Percentiles rank a stretch among this genome's conserved stretches.
Evolutionary conservation across 2,888 invertebrate species (phyloP).

Genomic region (Dinocampus coccinellae): DNA sequence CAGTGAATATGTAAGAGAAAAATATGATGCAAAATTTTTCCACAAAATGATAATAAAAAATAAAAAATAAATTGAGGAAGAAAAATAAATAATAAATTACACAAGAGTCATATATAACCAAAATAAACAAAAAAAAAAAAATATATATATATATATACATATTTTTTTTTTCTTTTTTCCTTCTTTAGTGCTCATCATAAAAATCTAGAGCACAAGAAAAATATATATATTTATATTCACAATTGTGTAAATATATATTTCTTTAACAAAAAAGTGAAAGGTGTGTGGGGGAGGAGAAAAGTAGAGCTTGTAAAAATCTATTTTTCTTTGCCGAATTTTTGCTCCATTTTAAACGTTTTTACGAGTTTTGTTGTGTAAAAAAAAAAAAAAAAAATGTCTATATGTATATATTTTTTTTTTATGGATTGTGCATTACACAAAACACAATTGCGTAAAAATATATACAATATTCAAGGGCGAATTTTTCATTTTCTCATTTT

Average conservation of each 20-base stretch:
- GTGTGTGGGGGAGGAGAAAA: too few relatives aligned
- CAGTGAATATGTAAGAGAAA: not conserved
- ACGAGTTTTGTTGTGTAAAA: not conserved
- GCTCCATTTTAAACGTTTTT: constrained; percentile 33
- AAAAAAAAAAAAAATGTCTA: not conserved
- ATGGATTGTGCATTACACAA: not conserved
- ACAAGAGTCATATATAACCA: too few relatives aligned
- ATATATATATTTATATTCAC: not conserved
- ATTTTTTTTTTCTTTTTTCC: not conserved
- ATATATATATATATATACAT: not conserved
- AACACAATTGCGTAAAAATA: constrained; percentile 41
- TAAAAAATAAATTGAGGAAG: too few relatives aligned
- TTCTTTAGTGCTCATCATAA: not conserved
- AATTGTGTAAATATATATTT: not conserved
- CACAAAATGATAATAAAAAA: not conserved
- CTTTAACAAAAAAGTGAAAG: too few relatives aligned
- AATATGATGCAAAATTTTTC: not conserved
- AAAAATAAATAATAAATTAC: too few relatives aligned
- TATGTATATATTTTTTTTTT: constrained; percentile 21
- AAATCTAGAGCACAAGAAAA: constrained; percentile 1
- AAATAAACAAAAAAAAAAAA: constrained; percentile 4
- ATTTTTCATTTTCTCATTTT: constrained; percentile 42
- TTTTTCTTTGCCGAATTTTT: constrained; percentile 22
- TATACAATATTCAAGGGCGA: constrained; percentile 51
- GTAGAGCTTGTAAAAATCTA: constrained; percentile 18